Percentiles rank a stretch among this genome's conserved stretches.
Conservation (phyloP, 2,888 invertebrate genomes). For the Griposia aprilina region DNA sequence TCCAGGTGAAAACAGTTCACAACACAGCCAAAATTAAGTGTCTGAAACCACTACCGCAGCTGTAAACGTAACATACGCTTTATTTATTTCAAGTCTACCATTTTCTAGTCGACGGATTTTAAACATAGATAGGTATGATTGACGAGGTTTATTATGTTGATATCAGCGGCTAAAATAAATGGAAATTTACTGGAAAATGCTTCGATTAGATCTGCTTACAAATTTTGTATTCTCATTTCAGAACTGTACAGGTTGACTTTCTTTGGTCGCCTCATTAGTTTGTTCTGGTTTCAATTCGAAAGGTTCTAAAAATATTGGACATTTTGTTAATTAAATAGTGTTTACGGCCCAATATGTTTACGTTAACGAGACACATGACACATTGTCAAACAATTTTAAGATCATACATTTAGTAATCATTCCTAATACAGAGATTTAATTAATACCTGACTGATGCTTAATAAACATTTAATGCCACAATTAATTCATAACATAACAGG, state of each 20-base stretch:
- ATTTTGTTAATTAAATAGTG: background rate
- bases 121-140: slow-evolving; percentile 41
- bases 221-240: slow-evolving; percentile 7
- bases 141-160: slow-evolving; percentile 22
- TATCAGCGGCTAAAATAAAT: slow-evolving; percentile 38
- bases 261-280: background rate
- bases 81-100: slow-evolving; percentile 3
- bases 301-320: background rate
- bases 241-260: background rate
- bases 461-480: slow-evolving; percentile 48
- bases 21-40: slow-evolving; percentile 41
- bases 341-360: background rate
- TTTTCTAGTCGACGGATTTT: slow-evolving; percentile 16
- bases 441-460: slow-evolving; percentile 30
- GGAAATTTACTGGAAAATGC: slow-evolving; percentile 36
- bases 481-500: slow-evolving; percentile 64
- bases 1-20: slow-evolving; percentile 32
- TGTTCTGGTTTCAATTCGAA: background rate
- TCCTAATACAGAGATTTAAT: slow-evolving; percentile 19
- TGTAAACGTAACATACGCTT: slow-evolving; percentile 10
- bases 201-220: slow-evolving; percentile 6
- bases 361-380: slow-evolving; percentile 12
- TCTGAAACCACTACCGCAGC: slow-evolving; percentile 49
- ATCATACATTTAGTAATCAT: slow-evolving; percentile 5
- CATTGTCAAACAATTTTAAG: background rate